Conservation (phyloP, 2,113 vertebrate genomes). For the Limnothrissa miodon region DNA sequence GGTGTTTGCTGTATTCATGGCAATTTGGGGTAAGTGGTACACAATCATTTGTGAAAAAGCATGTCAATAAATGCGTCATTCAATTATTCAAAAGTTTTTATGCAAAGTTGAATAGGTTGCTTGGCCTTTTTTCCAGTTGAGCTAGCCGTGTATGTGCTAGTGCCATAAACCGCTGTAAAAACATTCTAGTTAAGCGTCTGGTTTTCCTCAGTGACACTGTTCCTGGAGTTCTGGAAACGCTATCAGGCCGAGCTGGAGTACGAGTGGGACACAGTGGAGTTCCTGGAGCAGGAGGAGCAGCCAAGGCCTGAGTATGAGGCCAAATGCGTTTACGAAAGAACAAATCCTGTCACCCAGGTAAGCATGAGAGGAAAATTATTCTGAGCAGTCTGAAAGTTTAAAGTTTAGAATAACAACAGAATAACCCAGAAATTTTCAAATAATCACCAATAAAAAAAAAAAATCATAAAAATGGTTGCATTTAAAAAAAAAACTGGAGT, state of each 20-base stretch:
- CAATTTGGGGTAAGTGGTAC: constrained; percentile 85
- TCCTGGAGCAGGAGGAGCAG: constrained; percentile 86
- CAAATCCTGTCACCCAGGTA: constrained; percentile 72
- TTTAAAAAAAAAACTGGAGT: no score
- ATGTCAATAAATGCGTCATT: not conserved
- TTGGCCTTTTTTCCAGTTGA: not conserved
- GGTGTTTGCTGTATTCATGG: constrained; percentile 93
- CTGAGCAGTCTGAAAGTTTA: constrained; percentile 21
- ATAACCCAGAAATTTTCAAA: no score
- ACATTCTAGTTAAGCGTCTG: constrained; percentile 10
- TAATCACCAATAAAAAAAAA: no score
- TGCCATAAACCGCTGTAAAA: not conserved
- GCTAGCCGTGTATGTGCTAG: not conserved
- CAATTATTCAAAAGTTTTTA: no score
- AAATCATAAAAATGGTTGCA: no score
- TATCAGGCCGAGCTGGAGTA: constrained; percentile 90
- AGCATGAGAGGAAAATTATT: not conserved
- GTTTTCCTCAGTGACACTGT: constrained; percentile 78
- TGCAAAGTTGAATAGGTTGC: not conserved
- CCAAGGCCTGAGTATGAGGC: constrained; percentile 88
- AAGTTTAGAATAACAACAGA: not conserved
- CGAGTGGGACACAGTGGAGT: constrained; percentile 90
- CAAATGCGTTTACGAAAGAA: constrained; percentile 75
- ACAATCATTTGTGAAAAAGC: not conserved
- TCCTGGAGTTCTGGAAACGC: constrained; percentile 94